Evolutionary conservation across 2,888 invertebrate genomes (phyloP).

Genomic region (Ecdyonurus torrentis): DNA sequence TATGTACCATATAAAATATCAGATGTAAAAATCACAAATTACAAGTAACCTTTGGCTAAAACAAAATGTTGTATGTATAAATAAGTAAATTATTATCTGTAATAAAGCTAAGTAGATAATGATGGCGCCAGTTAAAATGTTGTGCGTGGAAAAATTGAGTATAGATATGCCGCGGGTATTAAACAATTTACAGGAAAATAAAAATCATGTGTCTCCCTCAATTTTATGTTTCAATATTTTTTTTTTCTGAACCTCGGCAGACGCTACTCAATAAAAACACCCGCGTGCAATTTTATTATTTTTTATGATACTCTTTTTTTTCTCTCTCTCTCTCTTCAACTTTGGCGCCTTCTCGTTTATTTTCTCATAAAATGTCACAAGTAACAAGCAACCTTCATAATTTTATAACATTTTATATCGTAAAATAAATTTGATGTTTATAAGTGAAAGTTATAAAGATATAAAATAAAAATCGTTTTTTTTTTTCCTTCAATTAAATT

Average conservation of each 20-base stretch:
- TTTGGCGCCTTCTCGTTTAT: background rate
- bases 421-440: background rate
- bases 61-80: no score
- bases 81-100: background rate
- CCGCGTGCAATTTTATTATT: background rate
- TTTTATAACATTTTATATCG: background rate
- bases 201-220: no score
- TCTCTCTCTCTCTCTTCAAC: no score
- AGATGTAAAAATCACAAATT: no score
- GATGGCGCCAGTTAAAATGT: background rate
- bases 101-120: background rate
- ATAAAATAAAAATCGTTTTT: no score
- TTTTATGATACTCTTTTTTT: background rate
- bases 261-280: background rate
- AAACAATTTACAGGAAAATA: no score
- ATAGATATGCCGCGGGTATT: no score
- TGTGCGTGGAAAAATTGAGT: background rate
- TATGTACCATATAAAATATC: no score
- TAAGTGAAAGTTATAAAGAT: background rate
- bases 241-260: no score
- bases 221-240: no score
- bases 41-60: no score
- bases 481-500: no score
- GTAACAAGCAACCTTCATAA: background rate
- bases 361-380: background rate